Evolutionary conservation across 2,797 vertebrate species (phyloP).

Genomic region (Eulemur albifrons): DNA sequence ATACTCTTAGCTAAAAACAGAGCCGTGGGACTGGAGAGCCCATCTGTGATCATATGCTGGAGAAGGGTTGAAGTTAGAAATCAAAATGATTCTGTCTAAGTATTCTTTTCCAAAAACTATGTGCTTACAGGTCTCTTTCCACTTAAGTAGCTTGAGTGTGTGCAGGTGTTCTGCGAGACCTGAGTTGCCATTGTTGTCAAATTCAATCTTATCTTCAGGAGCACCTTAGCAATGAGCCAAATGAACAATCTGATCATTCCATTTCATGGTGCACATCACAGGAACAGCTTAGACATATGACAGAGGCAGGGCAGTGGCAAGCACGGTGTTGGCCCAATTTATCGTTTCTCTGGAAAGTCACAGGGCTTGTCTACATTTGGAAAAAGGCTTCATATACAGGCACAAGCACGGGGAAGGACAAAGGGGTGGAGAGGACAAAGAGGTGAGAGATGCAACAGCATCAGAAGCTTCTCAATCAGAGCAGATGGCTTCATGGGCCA

Average conservation of each 20-base stretch:
- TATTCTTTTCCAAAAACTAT: neutral
- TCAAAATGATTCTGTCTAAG: neutral
- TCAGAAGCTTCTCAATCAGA: neutral
- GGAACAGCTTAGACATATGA: neutral
- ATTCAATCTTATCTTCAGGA: slow-evolving; percentile 10
- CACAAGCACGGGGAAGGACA: neutral
- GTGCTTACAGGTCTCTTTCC: neutral
- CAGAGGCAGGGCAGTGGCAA: neutral
- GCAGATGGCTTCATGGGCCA: neutral
- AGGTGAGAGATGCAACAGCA: neutral
- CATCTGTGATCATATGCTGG: neutral
- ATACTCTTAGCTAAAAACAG: neutral
- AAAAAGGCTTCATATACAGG: neutral
- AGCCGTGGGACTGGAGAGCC: neutral
- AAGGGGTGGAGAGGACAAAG: neutral
- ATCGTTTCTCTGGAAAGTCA: neutral
- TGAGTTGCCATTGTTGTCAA: neutral
- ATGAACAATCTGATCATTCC: neutral
- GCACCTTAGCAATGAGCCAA: neutral
- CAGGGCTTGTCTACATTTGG: neutral
- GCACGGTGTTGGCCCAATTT: neutral
- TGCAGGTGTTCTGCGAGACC: neutral
- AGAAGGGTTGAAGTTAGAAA: slow-evolving; percentile 30
- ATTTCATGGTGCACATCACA: neutral
- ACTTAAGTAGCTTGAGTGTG: neutral